Percentiles rank a stretch among this genome's conserved stretches.
phyloP scores from a whole-genome alignment of 2,888 invertebrate species.

The Diachrysia chrysitis region DNA sequence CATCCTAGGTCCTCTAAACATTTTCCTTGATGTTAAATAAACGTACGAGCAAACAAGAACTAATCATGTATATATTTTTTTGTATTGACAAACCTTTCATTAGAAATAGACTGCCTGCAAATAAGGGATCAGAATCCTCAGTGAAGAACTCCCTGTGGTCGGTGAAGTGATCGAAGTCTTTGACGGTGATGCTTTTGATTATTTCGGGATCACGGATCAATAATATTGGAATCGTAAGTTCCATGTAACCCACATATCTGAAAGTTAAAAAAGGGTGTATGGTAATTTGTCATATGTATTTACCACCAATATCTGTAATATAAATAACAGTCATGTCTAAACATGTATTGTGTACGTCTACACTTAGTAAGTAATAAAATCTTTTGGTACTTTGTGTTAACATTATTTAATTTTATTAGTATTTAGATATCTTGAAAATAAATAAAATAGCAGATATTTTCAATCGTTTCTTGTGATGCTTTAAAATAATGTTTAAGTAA shows the following conservation, averaged over 20 bases:
- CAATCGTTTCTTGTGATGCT: too few species aligned
- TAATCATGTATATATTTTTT: neutral
- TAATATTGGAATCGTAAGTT: conserved; percentile 76
- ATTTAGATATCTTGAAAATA: too few species aligned
- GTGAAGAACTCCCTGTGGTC: conserved; percentile 81
- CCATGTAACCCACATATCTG: conserved; percentile 83
- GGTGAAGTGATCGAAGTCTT: conserved; percentile 89
- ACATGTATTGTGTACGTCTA: too few species aligned
- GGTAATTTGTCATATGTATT: neutral
- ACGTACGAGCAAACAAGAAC: neutral
- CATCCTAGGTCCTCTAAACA: neutral
- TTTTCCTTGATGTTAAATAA: neutral
- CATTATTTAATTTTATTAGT: too few species aligned
- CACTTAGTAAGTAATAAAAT: neutral
- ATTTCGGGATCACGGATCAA: conserved; percentile 88
- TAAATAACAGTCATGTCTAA: too few species aligned
- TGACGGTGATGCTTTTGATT: conserved; percentile 86
- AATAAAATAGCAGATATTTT: too few species aligned
- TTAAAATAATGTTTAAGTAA: too few species aligned
- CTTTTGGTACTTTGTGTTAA: too few species aligned
- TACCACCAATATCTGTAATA: neutral
- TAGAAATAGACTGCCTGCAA: conserved; percentile 74
- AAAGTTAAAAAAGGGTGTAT: conserved; percentile 27
- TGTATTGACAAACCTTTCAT: conserved; percentile 69
- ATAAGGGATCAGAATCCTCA: conserved; percentile 78